Evolutionary conservation across 2,888 invertebrate species (phyloP).

Genomic region (Mesoligia furuncula): DNA sequence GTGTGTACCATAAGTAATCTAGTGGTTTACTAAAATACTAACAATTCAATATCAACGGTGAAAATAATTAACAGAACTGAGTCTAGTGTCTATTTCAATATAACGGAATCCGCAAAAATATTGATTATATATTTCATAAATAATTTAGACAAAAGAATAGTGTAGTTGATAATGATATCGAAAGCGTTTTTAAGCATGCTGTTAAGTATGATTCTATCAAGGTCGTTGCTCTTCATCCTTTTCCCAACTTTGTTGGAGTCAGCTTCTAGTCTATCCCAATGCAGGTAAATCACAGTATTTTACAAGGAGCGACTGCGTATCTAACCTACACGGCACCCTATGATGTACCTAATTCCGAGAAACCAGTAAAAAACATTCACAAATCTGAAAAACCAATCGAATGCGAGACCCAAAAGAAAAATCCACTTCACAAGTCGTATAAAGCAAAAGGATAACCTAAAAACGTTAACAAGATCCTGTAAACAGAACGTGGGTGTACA

Average conservation of each 20-base stretch:
- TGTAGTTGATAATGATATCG: background rate
- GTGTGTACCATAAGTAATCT: slow-evolving; percentile 9
- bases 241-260: background rate
- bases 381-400: slow-evolving; percentile 31
- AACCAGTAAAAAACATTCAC: background rate
- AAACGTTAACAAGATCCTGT: slow-evolving; percentile 64
- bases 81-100: background rate
- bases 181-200: too few species aligned
- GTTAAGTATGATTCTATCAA: background rate
- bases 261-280: background rate
- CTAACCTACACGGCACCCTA: background rate
- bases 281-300: background rate
- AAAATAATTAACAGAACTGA: background rate
- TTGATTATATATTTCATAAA: background rate
- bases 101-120: background rate
- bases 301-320: background rate
- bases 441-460: slow-evolving; percentile 53
- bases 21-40: background rate
- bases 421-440: slow-evolving; percentile 45
- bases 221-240: background rate
- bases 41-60: background rate
- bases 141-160: too few species aligned
- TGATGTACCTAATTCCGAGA: too few species aligned
- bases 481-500: slow-evolving; percentile 63
- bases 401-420: slow-evolving; percentile 25